Evolutionary conservation across 2,888 invertebrate genomes (phyloP), one percentile per base, ranked within the genome.

Genomic region (Drosophila rellima): DNA sequence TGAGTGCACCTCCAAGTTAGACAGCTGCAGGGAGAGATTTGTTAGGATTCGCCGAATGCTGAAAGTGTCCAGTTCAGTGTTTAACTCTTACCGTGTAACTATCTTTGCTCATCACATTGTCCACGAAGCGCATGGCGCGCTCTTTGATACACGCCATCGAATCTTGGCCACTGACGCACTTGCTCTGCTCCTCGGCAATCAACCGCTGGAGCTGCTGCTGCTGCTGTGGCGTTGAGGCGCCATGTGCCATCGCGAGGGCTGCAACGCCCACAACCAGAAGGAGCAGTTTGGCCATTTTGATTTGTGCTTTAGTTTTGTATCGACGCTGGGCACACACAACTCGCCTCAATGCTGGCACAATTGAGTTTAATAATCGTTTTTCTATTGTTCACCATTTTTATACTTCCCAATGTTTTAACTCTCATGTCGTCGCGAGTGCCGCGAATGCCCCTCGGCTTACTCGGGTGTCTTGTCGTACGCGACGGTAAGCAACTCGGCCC

Each of bases 141-240:
- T 95, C 96, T 92, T 97, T 96, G 93, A 97, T 95, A 93, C 97
- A 97, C 75, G 96, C 95, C 63, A 96, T 94, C 18, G 96, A 95
- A 91, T 96, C 96, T 81, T 95, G 95, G 81, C 95, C 95, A 83
- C 95, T 95, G 40, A 94, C 94, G 92, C 97, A 97, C 90, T 95
- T 95, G 61, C 94, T 94, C 90, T 95, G 94, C 94, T 96, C 96
- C 92, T 96, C 96, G 88, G 96, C 96, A 50, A 96, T 95, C 93
- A 95, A 94, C 57, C 94, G 93, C 88, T 96, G 95, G 94, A 96
- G 94, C 80, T 95, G 94, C 37, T 45, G 52, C 88, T 96, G 95
- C 94, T 96, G 94, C 80, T 95, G 94, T 93, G 88, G 95, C 94
- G 78, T 70, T 10, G 80, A 56, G 45, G 94, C 94, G 20, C 95